Evolutionary conservation across 2,888 invertebrate species (phyloP), one percentile per base, ranked within the genome.

Genomic region (Auanema sp.): DNA sequence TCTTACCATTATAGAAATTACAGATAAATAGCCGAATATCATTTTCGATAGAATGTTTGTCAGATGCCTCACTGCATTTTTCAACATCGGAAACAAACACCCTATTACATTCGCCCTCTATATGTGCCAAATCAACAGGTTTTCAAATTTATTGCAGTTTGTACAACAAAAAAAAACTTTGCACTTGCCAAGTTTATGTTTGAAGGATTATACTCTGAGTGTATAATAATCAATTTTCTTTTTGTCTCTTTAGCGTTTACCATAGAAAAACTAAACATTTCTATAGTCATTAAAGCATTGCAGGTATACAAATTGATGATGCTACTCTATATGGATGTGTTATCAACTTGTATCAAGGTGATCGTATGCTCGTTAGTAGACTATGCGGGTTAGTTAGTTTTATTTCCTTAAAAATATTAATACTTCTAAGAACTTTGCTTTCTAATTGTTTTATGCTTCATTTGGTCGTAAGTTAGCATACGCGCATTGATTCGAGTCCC

Each of bases 321-420:
- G 52, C 64, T 0, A 25, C 65, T 4, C 60, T 80, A 33, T 70
- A 69, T 54, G 80, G 80, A n/a, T 80, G 80, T 55, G 60, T 80
- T 40, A 71, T 73, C 50, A 74, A 80, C 61, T 64, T 80, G 33
- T 68, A 69, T n/a, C 73, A 80, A 41, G 73, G 75, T 3, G 44
- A 65, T 8, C 66, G 62, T 8, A 59, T 72, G 33, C 60, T 80
- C 12, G 51, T 72, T 16, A 61, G 62, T 44, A 60, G 60, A 54
- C 59, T 76, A 54, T 80, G 80, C 70, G 78, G 80, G 80, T 79
- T 18, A 57, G 76, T 52, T 42, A 14, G 21, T 8, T n/a, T 18
- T 47, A 5, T 12, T 52, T 52, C 8, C 16, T n/a, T 16, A 47
- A 5, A 3, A 21, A 47, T 47, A 21, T 47, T 16, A 5, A 18